Evolutionary conservation across 2,113 vertebrate species (phyloP).

Genomic region (Lamprotornis superbus): DNA sequence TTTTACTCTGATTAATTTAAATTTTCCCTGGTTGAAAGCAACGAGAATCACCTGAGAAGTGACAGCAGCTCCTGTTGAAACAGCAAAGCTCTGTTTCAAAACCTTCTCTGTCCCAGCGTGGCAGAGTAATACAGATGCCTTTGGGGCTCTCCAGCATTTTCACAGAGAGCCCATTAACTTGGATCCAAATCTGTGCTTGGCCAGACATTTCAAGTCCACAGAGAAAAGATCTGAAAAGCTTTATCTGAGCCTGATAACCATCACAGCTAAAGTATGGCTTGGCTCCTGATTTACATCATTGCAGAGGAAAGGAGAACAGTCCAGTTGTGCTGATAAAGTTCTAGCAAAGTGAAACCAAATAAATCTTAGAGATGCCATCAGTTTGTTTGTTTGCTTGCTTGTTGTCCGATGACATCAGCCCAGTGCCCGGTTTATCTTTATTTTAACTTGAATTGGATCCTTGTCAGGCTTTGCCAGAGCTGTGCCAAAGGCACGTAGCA

Average conservation of each 20-base stretch:
- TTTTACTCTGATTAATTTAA: background rate
- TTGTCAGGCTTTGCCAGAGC: constrained; percentile 27
- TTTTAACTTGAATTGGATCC: background rate
- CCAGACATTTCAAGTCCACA: constrained; percentile 39
- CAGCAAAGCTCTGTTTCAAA: constrained; percentile 3
- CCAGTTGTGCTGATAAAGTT: background rate
- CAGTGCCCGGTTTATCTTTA: background rate
- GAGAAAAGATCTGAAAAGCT: constrained; percentile 49
- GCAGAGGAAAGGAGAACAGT: background rate
- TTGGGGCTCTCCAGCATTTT: constrained; percentile 37
- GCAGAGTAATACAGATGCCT: constrained; percentile 13
- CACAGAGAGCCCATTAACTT: constrained; percentile 57
- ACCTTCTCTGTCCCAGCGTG: background rate
- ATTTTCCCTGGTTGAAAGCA: background rate
- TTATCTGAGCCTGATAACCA: constrained; percentile 49
- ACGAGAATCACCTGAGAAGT: background rate
- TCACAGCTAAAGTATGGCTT: background rate
- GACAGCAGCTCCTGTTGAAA: background rate
- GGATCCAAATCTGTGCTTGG: constrained; percentile 45
- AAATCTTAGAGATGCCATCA: background rate
- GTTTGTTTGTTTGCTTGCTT: constrained; percentile 26
- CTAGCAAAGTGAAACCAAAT: constrained; percentile 26
- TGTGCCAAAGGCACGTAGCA: constrained; percentile 46
- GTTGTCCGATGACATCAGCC: constrained; percentile 8
- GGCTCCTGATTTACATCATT: constrained; percentile 33